A percentile compares a stretch with the other conserved stretches of the same genome.
Conservation (phyloP, 2,888 invertebrate species). For the Sinhomidia bicolor region DNA sequence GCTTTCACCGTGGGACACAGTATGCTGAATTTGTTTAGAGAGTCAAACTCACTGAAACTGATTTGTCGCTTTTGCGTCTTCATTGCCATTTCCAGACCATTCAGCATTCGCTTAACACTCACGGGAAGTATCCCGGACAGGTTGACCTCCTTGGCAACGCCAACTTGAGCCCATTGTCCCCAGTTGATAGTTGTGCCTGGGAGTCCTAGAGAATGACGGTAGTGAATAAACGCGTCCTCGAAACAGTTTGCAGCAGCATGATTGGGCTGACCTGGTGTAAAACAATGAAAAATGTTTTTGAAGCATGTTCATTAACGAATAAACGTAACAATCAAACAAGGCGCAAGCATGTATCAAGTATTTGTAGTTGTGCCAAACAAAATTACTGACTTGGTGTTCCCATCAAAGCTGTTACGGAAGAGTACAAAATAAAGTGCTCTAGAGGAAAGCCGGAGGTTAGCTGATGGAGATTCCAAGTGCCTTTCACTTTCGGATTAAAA, state of each 20-base stretch:
- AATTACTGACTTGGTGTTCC: too few relatives aligned
- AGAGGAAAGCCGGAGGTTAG: conserved; percentile 39
- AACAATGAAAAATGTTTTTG: too few relatives aligned
- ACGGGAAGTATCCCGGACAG: conserved; percentile 51
- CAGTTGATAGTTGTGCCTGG: conserved; percentile 16
- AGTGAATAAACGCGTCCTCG: neutral
- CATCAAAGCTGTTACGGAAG: neutral
- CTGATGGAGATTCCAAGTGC: conserved; percentile 13
- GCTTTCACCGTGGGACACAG: neutral
- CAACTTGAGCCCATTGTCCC: conserved; percentile 69
- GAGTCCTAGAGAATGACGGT: neutral
- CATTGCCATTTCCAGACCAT: conserved; percentile 34
- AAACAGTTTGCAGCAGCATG: neutral
- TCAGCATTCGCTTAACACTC: neutral
- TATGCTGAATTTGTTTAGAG: neutral
- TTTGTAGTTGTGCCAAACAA: too few relatives aligned
- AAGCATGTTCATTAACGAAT: too few relatives aligned
- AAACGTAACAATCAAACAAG: too few relatives aligned
- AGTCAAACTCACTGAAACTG: conserved; percentile 34
- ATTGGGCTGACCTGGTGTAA: conserved; percentile 52
- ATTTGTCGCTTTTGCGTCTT: neutral
- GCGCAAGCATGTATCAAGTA: too few relatives aligned
- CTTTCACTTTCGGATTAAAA: conserved; percentile 31
- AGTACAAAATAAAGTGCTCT: conserved; percentile 66
- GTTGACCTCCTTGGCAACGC: conserved; percentile 49